Conservation (phyloP, 2,797 vertebrate species). For the Heliangelus exortis region DNA sequence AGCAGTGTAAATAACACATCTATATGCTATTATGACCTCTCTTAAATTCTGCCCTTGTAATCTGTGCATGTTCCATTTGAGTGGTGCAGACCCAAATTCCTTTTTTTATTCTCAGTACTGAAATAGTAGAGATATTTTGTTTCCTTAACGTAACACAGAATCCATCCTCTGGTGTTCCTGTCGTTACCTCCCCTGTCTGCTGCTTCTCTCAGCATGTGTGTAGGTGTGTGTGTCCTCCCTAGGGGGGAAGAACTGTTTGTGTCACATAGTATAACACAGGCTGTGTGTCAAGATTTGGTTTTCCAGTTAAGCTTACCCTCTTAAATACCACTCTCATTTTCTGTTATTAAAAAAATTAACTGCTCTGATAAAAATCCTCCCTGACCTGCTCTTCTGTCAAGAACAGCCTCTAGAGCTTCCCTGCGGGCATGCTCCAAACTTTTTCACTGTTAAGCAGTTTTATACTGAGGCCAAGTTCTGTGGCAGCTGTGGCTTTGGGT, state of each 20-base stretch:
- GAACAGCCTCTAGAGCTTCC: neutral
- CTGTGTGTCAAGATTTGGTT: neutral
- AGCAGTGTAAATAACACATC: neutral
- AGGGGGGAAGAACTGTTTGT: neutral
- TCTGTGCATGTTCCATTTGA: accelerated
- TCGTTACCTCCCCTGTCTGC: neutral
- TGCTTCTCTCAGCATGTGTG: neutral
- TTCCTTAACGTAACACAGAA: neutral
- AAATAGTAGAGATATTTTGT: neutral
- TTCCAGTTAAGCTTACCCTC: neutral
- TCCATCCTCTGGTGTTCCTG: neutral
- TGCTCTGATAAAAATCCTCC: neutral
- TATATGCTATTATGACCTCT: neutral
- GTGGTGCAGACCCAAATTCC: neutral
- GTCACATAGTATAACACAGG: accelerated
- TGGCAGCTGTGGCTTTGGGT: neutral
- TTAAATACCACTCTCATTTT: neutral
- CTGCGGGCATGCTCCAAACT: neutral
- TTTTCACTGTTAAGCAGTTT: neutral
- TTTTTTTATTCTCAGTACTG: neutral
- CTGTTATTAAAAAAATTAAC: neutral
- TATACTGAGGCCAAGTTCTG: neutral
- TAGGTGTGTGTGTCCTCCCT: neutral
- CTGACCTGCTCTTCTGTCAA: neutral
- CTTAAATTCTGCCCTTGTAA: neutral